Percentiles rank a stretch among this genome's conserved stretches.
These are phyloP conservation scores for Cantharis rustica DNA, from an alignment of 2,888 invertebrate genomes.

Conservation along the genomic window DNA sequence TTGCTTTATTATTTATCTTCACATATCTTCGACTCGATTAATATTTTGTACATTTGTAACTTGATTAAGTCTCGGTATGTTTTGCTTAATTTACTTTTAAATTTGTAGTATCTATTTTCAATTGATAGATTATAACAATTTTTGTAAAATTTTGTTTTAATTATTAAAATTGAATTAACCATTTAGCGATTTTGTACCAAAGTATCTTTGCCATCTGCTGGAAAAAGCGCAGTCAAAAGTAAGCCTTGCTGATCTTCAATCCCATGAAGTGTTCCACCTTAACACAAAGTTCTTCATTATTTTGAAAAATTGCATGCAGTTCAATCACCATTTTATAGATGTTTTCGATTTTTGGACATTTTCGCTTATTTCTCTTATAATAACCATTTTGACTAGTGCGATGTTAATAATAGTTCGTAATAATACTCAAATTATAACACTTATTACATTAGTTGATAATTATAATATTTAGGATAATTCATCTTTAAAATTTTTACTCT, in stretches of 20 bases:
- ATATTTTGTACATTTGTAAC: neutral
- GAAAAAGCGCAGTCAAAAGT: slow-evolving; percentile 79
- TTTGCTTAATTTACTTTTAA: neutral
- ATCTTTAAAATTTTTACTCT: no score
- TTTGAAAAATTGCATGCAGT: neutral
- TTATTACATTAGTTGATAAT: no score
- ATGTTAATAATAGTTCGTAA: slow-evolving; percentile 47
- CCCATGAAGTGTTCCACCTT: slow-evolving; percentile 60
- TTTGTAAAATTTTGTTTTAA: neutral
- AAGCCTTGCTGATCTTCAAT: slow-evolving; percentile 70
- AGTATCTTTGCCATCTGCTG: no score
- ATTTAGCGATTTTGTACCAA: no score
- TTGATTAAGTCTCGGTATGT: neutral
- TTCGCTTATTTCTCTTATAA: slow-evolving; percentile 4
- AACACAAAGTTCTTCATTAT: neutral
- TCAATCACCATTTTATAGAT: neutral
- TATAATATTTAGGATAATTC: no score
- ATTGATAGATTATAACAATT: neutral
- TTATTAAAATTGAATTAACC: neutral
- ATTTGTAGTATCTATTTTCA: neutral
- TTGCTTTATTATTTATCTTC: neutral
- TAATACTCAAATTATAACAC: no score
- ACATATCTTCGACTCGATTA: neutral
- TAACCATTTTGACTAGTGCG: slow-evolving; percentile 57
- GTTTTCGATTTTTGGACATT: neutral